Conservation (phyloP, 2,888 invertebrate species). For the Thyatira batis region DNA sequence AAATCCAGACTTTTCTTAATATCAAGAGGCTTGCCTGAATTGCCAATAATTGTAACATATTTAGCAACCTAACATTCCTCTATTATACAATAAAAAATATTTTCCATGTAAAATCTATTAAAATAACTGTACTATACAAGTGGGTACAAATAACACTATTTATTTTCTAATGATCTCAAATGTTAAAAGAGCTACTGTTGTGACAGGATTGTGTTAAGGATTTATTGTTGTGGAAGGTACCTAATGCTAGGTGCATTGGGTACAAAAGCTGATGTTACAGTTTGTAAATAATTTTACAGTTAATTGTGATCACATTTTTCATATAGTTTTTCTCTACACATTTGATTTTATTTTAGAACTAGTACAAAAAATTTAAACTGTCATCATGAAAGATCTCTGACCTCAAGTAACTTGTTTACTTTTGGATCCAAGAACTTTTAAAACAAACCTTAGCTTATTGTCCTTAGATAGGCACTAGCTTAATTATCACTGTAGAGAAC, state of each 20-base stretch:
- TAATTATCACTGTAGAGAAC: background rate
- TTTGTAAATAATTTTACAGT: background rate
- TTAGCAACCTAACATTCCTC: background rate
- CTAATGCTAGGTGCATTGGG: background rate
- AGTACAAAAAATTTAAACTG: background rate
- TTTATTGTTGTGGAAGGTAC: background rate
- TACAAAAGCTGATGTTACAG: background rate
- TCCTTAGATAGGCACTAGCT: background rate
- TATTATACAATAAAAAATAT: background rate
- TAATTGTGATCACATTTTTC: background rate
- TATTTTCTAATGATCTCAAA: slow-evolving; percentile 51
- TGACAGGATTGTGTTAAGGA: slow-evolving; percentile 29
- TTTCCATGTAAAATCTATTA: background rate
- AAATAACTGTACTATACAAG: background rate
- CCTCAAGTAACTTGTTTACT: too few relatives aligned
- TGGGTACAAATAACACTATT: slow-evolving; percentile 29
- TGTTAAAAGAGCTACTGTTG: slow-evolving; percentile 30
- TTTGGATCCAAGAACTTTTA: background rate
- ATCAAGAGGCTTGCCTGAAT: background rate
- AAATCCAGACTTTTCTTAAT: background rate
- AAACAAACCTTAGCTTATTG: background rate
- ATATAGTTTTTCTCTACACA: background rate
- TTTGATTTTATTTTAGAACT: background rate
- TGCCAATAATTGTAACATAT: background rate
- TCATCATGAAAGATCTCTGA: too few relatives aligned